phyloP scores from a whole-genome alignment of 2,113 vertebrate genomes.

The Mustela lutreola region DNA sequence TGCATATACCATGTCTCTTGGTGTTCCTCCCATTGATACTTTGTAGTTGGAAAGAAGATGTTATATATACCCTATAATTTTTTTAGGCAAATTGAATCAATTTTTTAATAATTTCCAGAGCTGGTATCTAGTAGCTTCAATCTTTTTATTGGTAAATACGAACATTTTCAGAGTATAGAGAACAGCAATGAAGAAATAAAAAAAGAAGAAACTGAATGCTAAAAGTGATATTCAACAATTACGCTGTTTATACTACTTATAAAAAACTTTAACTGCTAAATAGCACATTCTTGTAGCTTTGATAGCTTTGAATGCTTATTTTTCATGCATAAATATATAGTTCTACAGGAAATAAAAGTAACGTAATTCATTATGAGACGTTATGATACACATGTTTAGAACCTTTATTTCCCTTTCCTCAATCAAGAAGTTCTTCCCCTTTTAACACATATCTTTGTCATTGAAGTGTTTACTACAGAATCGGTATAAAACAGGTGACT shows the following conservation, averaged over 20 bases:
- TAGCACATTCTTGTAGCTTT: constrained; percentile 64
- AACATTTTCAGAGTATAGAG: constrained; percentile 52
- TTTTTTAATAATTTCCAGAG: background rate
- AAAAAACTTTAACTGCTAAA: constrained; percentile 72
- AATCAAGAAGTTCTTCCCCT: background rate
- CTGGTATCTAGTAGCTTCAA: background rate
- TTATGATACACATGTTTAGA: constrained; percentile 57
- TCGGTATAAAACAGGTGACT: background rate
- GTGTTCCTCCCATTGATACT: background rate
- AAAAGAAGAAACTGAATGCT: constrained; percentile 75
- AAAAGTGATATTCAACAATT: constrained; percentile 75
- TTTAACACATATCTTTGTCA: constrained; percentile 25
- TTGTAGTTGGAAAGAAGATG: background rate
- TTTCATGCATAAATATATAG: constrained; percentile 47
- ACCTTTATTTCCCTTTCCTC: background rate
- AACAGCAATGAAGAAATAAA: constrained; percentile 74
- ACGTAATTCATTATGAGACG: constrained; percentile 71
- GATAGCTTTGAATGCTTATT: constrained; percentile 47
- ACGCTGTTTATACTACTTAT: constrained; percentile 59
- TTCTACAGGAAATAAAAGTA: constrained; percentile 70
- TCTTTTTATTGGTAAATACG: background rate
- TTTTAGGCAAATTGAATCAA: background rate
- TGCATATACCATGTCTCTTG: background rate
- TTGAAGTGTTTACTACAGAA: background rate
- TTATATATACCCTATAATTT: background rate